Conservation (phyloP, 2,113 vertebrate species). For the Neoarius graeffei region DNA sequence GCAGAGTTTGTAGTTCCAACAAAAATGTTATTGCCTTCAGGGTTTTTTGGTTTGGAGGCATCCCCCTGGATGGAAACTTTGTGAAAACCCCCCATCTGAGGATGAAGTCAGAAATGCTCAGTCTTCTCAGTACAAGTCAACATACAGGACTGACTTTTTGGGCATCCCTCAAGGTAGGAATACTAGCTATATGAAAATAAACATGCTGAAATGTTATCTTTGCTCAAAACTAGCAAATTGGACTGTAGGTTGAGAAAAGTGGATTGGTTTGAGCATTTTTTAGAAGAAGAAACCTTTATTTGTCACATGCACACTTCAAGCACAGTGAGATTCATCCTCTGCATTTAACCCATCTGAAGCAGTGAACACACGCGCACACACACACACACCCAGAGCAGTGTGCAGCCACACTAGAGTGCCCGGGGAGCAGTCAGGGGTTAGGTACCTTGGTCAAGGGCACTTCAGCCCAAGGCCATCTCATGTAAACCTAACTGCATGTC, state of each 20-base stretch:
- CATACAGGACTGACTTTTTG: slow-evolving; percentile 75
- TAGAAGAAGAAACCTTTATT: no score
- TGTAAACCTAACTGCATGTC: no score
- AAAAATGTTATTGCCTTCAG: slow-evolving; percentile 31
- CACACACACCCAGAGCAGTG: no score
- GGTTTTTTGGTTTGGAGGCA: slow-evolving; percentile 70
- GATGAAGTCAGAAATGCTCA: slow-evolving; percentile 63
- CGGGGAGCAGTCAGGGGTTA: no score
- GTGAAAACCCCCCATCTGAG: slow-evolving; percentile 54
- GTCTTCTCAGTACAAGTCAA: slow-evolving; percentile 72
- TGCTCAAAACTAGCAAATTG: background rate
- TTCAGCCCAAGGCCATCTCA: no score
- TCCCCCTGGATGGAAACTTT: slow-evolving; percentile 51
- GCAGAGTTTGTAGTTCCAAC: background rate
- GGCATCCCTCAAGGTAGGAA: slow-evolving; percentile 69
- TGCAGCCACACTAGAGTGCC: no score
- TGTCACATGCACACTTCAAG: no score
- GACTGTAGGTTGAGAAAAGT: background rate
- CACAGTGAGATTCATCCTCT: no score
- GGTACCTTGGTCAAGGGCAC: no score
- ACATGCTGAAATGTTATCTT: background rate
- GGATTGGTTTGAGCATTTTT: no score
- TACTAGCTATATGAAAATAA: background rate
- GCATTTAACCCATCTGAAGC: no score
- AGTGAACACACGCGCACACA: no score